Evolutionary conservation across 2,888 invertebrate species (phyloP).

Genomic region (Barypeithes pellucidus): DNA sequence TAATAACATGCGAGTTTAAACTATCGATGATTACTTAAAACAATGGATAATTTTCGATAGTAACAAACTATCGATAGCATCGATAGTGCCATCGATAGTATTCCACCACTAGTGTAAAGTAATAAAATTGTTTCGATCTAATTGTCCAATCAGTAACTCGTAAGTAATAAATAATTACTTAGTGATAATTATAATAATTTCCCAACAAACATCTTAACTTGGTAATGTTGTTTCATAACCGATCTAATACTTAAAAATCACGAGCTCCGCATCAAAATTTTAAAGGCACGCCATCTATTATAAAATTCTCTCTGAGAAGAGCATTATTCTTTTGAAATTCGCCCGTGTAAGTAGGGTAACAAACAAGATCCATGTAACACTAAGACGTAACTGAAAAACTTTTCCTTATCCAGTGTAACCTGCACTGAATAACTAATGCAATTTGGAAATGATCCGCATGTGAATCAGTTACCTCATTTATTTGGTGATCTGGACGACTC

Average conservation of each 20-base stretch:
- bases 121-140: too few relatives aligned
- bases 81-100: too few relatives aligned
- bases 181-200: too few relatives aligned
- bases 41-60: too few relatives aligned
- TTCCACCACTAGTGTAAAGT: too few relatives aligned
- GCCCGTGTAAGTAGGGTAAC: constrained; percentile 35
- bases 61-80: too few relatives aligned
- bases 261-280: constrained; percentile 7
- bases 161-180: too few relatives aligned
- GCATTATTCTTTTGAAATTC: constrained; percentile 37
- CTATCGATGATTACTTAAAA: too few relatives aligned
- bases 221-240: neutral
- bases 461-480: constrained; percentile 51
- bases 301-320: constrained; percentile 25
- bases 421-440: constrained; percentile 51
- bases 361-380: constrained; percentile 52
- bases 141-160: too few relatives aligned
- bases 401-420: constrained; percentile 53
- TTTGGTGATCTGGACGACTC: constrained; percentile 41
- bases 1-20: too few relatives aligned
- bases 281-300: constrained; percentile 4
- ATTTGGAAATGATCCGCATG: constrained; percentile 50
- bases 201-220: too few relatives aligned
- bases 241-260: neutral
- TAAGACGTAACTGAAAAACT: constrained; percentile 53